These are phyloP conservation scores for Pangasianodon hypophthalmus DNA, from an alignment of 2,113 vertebrate species.

Conservation along the genomic window DNA sequence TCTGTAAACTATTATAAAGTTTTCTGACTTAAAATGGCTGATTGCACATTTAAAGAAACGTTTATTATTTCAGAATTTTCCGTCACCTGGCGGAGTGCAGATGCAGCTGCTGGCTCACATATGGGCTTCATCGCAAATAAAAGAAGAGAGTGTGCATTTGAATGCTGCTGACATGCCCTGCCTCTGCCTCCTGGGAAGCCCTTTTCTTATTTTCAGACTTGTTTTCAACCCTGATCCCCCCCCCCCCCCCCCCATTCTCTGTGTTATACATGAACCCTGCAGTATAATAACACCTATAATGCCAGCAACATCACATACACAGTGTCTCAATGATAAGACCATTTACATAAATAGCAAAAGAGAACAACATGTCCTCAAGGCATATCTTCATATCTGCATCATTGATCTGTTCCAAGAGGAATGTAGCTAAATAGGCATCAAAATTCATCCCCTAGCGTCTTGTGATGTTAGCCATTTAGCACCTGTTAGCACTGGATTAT, in stretches of 20 bases:
- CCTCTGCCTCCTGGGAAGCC: slow-evolving; percentile 9
- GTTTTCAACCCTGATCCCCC: background rate
- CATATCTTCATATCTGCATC: background rate
- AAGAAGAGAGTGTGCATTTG: slow-evolving; percentile 32
- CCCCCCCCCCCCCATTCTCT: background rate
- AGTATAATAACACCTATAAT: background rate
- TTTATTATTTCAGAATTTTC: slow-evolving; percentile 2
- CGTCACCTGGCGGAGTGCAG: background rate
- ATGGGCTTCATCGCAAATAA: background rate
- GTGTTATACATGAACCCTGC: background rate
- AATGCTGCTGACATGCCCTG: slow-evolving; percentile 17
- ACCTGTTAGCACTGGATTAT: background rate
- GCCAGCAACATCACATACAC: background rate
- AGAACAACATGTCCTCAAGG: background rate
- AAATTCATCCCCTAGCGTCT: background rate
- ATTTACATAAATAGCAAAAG: background rate
- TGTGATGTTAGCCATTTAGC: background rate
- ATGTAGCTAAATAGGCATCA: background rate
- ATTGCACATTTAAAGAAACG: background rate
- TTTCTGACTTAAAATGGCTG: background rate
- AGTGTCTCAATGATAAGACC: background rate
- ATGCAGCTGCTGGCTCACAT: slow-evolving; percentile 14
- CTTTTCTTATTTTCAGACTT: background rate
- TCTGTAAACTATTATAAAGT: background rate
- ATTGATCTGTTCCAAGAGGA: background rate